Percentiles rank a stretch among this genome's conserved stretches.
These are phyloP conservation scores for Coregonus clupeaformis DNA, from an alignment of 2,113 vertebrate species.

Conservation along the genomic window DNA sequence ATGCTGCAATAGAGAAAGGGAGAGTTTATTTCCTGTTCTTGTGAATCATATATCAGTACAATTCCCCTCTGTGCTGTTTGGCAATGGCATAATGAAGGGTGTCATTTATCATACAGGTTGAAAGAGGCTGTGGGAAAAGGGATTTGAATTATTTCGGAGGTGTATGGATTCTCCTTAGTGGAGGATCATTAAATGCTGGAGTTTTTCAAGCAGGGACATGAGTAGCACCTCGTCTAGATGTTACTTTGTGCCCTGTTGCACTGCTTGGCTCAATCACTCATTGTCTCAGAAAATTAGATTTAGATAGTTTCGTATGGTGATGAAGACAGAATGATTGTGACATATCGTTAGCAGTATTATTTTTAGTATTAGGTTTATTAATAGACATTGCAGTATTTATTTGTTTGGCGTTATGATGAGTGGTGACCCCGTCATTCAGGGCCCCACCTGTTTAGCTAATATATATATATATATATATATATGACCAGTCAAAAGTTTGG, in stretches of 20 bases:
- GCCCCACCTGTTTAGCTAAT: too few relatives aligned
- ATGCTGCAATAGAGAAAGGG: conserved; percentile 71
- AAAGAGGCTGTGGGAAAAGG: conserved; percentile 97
- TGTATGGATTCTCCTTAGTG: conserved; percentile 89
- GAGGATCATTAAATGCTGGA: conserved; percentile 94
- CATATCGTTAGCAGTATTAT: neutral
- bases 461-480: too few relatives aligned
- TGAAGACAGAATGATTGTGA: neutral
- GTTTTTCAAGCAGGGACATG: conserved; percentile 85
- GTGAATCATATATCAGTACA: conserved; percentile 96
- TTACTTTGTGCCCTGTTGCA: conserved; percentile 68
- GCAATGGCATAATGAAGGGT: conserved; percentile 98
- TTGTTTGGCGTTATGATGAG: too few relatives aligned
- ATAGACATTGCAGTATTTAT: neutral
- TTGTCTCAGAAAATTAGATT: conserved; percentile 62
- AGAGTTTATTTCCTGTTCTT: conserved; percentile 99
- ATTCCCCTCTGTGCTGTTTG: conserved; percentile 94
- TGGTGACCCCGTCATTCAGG: too few relatives aligned
- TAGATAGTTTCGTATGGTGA: conserved; percentile 46
- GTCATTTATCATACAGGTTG: conserved; percentile 98
- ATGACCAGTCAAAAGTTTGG: too few relatives aligned
- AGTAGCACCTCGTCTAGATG: conserved; percentile 79
- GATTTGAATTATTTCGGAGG: conserved; percentile 95
- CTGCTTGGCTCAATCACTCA: conserved; percentile 64
- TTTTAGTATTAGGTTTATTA: neutral